Conservation (phyloP, 2,888 invertebrate species). For the Andrena camellia region DNA sequence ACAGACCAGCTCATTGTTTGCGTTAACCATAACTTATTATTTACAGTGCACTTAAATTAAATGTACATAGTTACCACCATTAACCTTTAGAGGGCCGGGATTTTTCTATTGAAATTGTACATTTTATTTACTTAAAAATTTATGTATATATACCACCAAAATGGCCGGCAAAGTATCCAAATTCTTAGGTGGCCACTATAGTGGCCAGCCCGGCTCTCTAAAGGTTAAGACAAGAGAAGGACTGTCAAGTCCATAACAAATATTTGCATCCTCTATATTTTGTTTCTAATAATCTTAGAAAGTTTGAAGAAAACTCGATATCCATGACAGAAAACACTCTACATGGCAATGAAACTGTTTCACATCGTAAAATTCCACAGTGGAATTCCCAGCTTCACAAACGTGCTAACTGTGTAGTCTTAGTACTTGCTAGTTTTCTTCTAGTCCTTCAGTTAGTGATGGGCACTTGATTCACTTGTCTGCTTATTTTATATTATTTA, state of each 20-base stretch:
- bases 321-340: neutral
- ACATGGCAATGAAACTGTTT: slow-evolving; percentile 17
- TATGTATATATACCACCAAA: no score
- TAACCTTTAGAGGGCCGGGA: no score
- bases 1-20: neutral
- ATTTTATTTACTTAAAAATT: no score
- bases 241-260: neutral
- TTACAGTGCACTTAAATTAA: neutral
- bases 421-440: neutral
- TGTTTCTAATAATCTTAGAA: neutral
- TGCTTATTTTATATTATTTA: neutral
- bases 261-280: neutral
- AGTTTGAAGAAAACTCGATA: slow-evolving; percentile 15
- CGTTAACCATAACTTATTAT: neutral
- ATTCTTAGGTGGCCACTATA: no score
- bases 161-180: no score
- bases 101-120: no score
- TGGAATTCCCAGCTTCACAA: slow-evolving; percentile 11
- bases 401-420: neutral
- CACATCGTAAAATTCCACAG: slow-evolving; percentile 9
- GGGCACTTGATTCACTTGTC: slow-evolving; percentile 9
- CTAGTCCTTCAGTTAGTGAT: neutral
- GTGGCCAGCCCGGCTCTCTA: no score
- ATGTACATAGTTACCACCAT: neutral
- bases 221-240: neutral